Evolutionary conservation across 1,140 invertebrate species (phyloP).

Genomic region (Pygmarrhopalites habei): DNA sequence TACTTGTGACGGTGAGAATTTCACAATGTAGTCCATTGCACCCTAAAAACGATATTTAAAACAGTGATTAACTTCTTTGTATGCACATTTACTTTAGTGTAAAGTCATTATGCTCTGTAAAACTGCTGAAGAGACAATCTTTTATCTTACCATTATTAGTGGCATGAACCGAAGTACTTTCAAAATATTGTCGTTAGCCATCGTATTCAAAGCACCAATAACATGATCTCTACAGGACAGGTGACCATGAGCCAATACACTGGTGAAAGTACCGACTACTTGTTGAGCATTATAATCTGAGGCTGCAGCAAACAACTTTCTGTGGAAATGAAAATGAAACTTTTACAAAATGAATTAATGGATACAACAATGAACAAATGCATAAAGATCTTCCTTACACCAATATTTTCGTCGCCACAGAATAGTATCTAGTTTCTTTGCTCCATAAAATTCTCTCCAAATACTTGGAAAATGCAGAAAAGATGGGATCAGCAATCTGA

Average conservation of each 20-base stretch:
- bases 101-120: too few species aligned
- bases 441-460: constrained; percentile 1
- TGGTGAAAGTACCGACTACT: constrained; percentile 8
- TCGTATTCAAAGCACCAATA: constrained; percentile 20
- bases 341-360: too few species aligned
- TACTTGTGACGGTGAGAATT: constrained; percentile 24
- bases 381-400: constrained; percentile 12
- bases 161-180: constrained; percentile 26
- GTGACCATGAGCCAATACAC: constrained; percentile 13
- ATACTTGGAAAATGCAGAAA: background rate
- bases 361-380: background rate
- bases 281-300: constrained; percentile 8
- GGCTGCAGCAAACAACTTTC: constrained; percentile 20
- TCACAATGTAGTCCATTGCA: constrained; percentile 21
- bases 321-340: too few species aligned
- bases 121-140: too few species aligned
- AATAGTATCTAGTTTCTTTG: background rate
- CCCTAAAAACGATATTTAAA: constrained; percentile 21
- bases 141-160: constrained; percentile 33
- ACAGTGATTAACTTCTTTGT: background rate
- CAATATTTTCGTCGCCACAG: constrained; percentile 5
- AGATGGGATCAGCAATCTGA: background rate
- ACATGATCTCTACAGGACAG: constrained; percentile 5
- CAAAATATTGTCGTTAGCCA: constrained; percentile 12
- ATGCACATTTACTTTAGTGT: constrained; percentile 9